Evolutionary conservation across 2,113 vertebrate genomes (phyloP), one percentile per base, ranked within the genome.

Genomic region (Cephalopholis sonnerati): DNA sequence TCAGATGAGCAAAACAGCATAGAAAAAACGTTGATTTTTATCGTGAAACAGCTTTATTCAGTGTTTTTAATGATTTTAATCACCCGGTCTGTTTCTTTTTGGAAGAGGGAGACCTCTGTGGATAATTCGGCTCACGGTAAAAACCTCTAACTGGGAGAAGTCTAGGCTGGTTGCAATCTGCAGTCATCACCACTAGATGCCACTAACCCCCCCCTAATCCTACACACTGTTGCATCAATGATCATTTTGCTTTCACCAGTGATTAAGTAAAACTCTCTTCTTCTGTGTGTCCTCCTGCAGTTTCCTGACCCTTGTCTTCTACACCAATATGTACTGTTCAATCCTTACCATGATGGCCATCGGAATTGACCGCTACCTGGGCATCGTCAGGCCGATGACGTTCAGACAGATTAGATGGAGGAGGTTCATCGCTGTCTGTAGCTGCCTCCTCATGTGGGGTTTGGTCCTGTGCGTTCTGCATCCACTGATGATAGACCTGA

Each of bases 281-380:
- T 74, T 69, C 55, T 72, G 0, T 67, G 5, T 81, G 0, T 82
- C 68, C 5, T 10, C 64, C 54, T 16, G 46, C 73, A 94, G 94
- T 48, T 72, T 94, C 0, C 93, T 98, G 24, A 97, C 98, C 0
- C 90, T 98, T 18, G 92, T 95, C 88, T 99, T 99, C 93, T 99
- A 96, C 82, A 92, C 96, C 78, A 98, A 99, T 82, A 98, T 99
- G 97, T 99, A 99, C 90, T 97, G 96, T 41, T 98, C 97, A 77
- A 96, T 99, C 89, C 89, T 99, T 50, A 99, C 97, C 50, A 96
- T 99, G 96, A 97, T 96, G 9, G 96, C 95, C 76, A 98, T 99
- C 74, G 95, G 97, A 39, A 85, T 97, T 0, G 97, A 98, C 79
- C 95, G 98, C 57, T 99, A 97, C 92, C 91, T 98, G 83, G 98